A percentile compares a stretch with the other conserved stretches of the same genome.
Evolutionary conservation across 2,113 vertebrate genomes (phyloP).

Genomic region (Oreochromis tanganicae): DNA sequence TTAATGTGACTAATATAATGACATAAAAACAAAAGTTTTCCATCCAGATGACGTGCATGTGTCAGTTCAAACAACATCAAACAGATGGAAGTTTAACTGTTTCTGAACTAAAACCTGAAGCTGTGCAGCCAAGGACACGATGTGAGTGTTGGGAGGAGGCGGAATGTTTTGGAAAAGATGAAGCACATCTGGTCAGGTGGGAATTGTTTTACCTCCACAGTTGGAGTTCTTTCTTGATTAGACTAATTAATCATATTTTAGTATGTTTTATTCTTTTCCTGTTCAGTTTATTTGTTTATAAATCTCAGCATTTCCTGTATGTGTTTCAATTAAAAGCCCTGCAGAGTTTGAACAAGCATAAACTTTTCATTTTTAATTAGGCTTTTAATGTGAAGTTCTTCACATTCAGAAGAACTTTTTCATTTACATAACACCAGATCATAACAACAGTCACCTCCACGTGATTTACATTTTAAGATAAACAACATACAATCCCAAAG

Average conservation of each 20-base stretch:
- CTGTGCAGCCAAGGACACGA: not conserved
- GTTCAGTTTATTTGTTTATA: not conserved
- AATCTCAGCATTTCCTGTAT: not conserved
- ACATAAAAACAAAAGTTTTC: not conserved
- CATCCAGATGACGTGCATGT: not conserved
- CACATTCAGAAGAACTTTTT: not conserved
- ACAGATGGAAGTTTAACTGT: not conserved
- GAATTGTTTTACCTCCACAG: not conserved
- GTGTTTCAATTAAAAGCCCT: not conserved
- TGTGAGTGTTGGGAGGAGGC: not conserved
- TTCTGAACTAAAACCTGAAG: not conserved
- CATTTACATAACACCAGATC: not conserved
- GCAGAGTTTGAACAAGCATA: not conserved
- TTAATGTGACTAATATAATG: not conserved
- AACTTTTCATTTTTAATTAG: not conserved
- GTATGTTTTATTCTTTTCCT: not conserved
- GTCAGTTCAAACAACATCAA: not conserved
- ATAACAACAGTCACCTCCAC: rapidly evolving
- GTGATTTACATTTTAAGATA: too few relatives aligned
- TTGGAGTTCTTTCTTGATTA: not conserved
- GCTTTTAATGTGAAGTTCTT: not conserved
- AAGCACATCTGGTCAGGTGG: not conserved
- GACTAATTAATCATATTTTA: not conserved
- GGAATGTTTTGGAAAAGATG: not conserved
- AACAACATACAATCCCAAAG: too few relatives aligned